A percentile compares a stretch with the other conserved stretches of the same genome.
Conservation (phyloP, 2,113 vertebrate genomes). For the Tragelaphus strepsiceros region DNA sequence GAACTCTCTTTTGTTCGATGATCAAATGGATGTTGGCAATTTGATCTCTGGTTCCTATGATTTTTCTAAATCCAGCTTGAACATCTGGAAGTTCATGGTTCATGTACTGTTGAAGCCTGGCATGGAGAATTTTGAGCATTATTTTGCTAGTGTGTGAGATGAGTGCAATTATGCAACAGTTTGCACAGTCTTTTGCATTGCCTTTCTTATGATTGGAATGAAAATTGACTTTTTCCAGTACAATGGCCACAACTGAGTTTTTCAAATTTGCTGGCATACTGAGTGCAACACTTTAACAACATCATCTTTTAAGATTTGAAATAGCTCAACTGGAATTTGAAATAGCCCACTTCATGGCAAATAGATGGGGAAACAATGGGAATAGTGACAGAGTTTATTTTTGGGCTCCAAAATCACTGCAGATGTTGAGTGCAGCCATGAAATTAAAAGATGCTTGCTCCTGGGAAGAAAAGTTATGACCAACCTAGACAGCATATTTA, state of each 20-base stretch:
- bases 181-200: background rate
- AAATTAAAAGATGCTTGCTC: background rate
- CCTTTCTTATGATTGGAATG: background rate
- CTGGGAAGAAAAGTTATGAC: background rate
- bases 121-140: background rate
- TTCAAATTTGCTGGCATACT: background rate
- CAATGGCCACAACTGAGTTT: background rate
- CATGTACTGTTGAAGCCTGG: background rate
- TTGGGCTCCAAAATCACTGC: background rate
- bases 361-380: background rate
- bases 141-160: background rate
- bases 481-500: background rate
- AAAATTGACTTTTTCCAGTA: background rate
- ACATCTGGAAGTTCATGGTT: background rate
- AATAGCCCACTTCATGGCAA: background rate
- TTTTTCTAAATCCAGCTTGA: background rate
- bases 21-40: background rate
- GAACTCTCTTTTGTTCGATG: background rate
- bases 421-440: background rate
- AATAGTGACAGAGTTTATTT: background rate
- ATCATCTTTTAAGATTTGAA: background rate
- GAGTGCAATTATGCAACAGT: background rate
- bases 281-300: background rate
- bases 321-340: background rate
- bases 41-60: background rate